phyloP scores from a whole-genome alignment of 2,797 vertebrate species.

The Sebastiscus albofasciatus region DNA sequence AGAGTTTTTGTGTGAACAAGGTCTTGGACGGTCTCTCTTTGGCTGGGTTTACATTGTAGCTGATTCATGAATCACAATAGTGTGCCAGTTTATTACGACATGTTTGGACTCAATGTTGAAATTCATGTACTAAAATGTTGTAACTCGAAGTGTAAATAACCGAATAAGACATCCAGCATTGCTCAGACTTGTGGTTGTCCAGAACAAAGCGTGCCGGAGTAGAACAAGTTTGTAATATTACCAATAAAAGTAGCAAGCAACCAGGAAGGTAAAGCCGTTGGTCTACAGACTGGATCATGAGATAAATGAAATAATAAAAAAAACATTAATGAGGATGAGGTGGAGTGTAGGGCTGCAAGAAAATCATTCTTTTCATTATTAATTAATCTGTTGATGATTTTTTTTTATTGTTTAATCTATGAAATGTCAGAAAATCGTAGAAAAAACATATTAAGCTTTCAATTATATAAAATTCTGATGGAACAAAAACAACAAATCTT shows the following conservation, averaged over 20 bases:
- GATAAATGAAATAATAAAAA: neutral
- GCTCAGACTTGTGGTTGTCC: neutral
- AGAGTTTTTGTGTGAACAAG: neutral
- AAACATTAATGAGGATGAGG: neutral
- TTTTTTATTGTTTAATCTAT: too few relatives aligned
- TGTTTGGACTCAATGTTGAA: neutral
- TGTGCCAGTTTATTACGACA: neutral
- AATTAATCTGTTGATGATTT: too few relatives aligned
- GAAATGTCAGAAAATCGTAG: too few relatives aligned
- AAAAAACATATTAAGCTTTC: too few relatives aligned
- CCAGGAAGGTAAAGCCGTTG: neutral
- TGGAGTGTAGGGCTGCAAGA: neutral
- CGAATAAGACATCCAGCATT: neutral
- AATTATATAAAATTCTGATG: too few relatives aligned
- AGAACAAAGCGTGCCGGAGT: neutral
- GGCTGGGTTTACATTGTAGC: neutral
- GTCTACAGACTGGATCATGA: neutral
- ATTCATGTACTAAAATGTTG: neutral
- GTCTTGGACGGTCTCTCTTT: neutral
- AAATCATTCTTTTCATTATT: neutral
- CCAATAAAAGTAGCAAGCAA: neutral
- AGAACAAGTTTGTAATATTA: neutral
- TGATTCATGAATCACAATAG: neutral
- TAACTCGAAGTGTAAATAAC: neutral
- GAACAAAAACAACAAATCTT: neutral